Evolutionary conservation across 2,888 invertebrate genomes (phyloP), one percentile per base, ranked within the genome.

Genomic region (Zaprionus obscuricornis): DNA sequence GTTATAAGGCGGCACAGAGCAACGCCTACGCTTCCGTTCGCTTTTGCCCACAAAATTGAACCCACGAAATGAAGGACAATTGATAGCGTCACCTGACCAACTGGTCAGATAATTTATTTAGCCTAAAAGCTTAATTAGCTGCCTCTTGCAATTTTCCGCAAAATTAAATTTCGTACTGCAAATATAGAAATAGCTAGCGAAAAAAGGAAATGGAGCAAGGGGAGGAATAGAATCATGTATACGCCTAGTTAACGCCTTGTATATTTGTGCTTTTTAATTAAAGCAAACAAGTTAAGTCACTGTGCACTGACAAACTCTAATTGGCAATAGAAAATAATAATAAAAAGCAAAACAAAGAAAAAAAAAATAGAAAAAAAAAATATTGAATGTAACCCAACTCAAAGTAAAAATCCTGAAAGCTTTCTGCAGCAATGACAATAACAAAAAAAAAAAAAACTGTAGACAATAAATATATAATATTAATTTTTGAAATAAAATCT

Each of bases 91-190:
- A 81, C 78, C 82, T 82, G 70, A 36, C 55, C n/a, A n/a, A n/a
- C n/a, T n/a, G 75, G 78, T 55, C 77, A 73, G 33, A 79, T 82
- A 54, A 69, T 77, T 68, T 77, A 68, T 82, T 56, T 59, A 49
- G 54, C 26, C 83, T 3, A 36, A 47, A n/a, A 58, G 60, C 66
- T 60, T 86, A 81, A 81, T 81, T 81, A 86, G 74, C 78, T 49
- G 72, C 62, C 57, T 49, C 26, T 34, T 70, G 64, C 85, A 85
- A 79, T 86, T 84, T 81, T 81, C 74, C 86, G 50, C 47, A 56
- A 68, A 81, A 86, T 86, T 81, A 76, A 86, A 64, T 71, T 45
- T n/a, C n/a, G n/a, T 55, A 65, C 67, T 63, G 58, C 42, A 73
- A 55, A 47, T 5, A 46, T 45, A 59, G 43, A 37, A 31, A 14